These are phyloP conservation scores for Palloptera scutellata DNA, from an alignment of 2,888 invertebrate species.

Conservation along the genomic window DNA sequence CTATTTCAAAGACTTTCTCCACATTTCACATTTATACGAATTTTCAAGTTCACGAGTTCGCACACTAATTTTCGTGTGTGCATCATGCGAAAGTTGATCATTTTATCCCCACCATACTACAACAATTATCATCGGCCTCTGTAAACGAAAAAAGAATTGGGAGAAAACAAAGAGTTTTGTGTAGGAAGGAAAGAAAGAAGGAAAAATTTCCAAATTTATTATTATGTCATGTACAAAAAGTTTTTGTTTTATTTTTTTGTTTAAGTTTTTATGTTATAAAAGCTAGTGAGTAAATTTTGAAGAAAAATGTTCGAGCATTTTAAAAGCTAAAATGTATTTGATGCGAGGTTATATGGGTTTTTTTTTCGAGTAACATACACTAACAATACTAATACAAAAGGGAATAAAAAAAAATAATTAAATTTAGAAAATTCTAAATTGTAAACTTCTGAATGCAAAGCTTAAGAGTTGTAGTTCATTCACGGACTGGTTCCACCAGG, in stretches of 20 bases:
- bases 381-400: too few relatives aligned
- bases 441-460: too few relatives aligned
- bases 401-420: too few relatives aligned
- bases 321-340: not conserved
- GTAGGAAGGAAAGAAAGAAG: slow-evolving; percentile 39
- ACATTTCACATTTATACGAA: not conserved
- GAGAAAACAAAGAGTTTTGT: slow-evolving; percentile 60
- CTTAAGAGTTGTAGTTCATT: too few relatives aligned
- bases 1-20: slow-evolving; percentile 19
- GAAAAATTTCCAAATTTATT: slow-evolving; percentile 49
- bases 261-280: not conserved
- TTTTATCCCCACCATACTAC: slow-evolving; percentile 69
- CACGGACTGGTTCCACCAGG: too few relatives aligned
- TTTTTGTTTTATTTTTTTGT: slow-evolving; percentile 12
- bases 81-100: slow-evolving; percentile 20
- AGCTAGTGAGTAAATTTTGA: slow-evolving; percentile 17
- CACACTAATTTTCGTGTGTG: slow-evolving; percentile 23
- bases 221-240: slow-evolving; percentile 29
- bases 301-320: slow-evolving; percentile 14
- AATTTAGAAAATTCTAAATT: too few relatives aligned
- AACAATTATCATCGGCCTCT: slow-evolving; percentile 82
- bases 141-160: slow-evolving; percentile 67
- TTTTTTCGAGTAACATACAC: too few relatives aligned
- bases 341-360: too few relatives aligned
- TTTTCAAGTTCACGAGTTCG: slow-evolving; percentile 26